Base-by-base conservation (phyloP, 2,113 vertebrate species). In the Perognathus longimembris region DNA sequence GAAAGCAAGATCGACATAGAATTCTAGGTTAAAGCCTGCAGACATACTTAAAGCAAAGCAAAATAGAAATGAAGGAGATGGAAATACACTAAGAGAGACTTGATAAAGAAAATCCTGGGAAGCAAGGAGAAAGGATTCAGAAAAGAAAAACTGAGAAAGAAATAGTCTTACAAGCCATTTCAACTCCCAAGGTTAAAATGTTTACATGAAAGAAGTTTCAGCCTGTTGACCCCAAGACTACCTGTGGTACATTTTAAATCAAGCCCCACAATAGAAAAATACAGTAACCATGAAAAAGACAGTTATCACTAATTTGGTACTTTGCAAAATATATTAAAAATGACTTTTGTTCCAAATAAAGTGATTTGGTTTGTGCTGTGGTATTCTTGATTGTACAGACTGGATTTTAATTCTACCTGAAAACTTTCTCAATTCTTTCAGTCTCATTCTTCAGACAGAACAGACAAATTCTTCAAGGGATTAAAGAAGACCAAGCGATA, bases 381-480 rank as follows among this genome's bases (percentile, higher is more conserved):
- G 1, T 67, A 63, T 63, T 93, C 93, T n/a, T 84, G 61, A 69
- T 6, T 36, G 1, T 61, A 54, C 18, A 71, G n/a, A 66, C 21
- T 30, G 18, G 61, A 59, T 77, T 94, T 94, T 74, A 59, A 1
- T 95, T 90, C 75, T 85, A 21, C 75, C 34, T 6, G 75, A 88
- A 90, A 95, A 71, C 38, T 85, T 93, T 64, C 69, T 85, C 42
- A 59, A 0, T 67, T 96, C 69, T 70, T 89, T 89, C 70, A 21
- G 36, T 81, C 79, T 88, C 70, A 89, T 82, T 81, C 91, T 90
- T 94, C 87, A 92, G 84, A 82, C 38, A 69, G 30, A 7, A 59
- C 86, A 85, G 91, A 57, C 84, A 92, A 30, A 88, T 90, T 92
- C 87, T 97, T 94, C 92, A 95, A 94, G 85, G 63, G 78, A 95